phyloP scores from a whole-genome alignment of 2,797 vertebrate genomes.

The Danio kyathit region DNA sequence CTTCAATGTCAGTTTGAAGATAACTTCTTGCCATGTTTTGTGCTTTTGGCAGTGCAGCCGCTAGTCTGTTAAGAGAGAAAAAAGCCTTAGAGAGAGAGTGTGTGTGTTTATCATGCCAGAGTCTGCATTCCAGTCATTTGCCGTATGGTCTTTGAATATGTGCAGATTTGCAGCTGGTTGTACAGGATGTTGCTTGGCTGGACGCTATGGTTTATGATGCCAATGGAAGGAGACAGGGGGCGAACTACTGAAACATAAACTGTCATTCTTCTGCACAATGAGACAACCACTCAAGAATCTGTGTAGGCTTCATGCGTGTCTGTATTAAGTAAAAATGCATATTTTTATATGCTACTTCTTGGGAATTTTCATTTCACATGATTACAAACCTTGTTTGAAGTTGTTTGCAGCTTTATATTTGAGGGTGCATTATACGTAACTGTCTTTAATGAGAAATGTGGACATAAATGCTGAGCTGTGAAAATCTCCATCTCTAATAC shows the following conservation, averaged over 20 bases:
- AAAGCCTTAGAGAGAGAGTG: constrained; percentile 35
- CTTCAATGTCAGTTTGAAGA: background rate
- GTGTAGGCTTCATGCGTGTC: background rate
- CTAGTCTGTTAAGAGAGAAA: constrained; percentile 16
- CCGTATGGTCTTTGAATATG: constrained; percentile 53
- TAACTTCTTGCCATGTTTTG: background rate
- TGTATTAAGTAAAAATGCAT: background rate
- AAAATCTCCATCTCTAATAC: too few species aligned
- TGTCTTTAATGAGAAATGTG: too few species aligned
- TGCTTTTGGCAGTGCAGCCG: background rate
- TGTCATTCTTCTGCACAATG: constrained; percentile 45
- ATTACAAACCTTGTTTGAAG: too few species aligned
- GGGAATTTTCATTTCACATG: background rate
- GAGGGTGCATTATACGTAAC: too few species aligned
- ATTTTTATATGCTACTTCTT: background rate
- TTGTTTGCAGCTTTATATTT: too few species aligned
- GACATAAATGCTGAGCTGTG: too few species aligned
- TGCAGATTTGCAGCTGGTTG: constrained; percentile 77
- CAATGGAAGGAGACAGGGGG: constrained; percentile 58
- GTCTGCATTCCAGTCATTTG: constrained; percentile 71
- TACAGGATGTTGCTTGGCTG: constrained; percentile 75
- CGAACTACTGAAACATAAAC: constrained; percentile 54
- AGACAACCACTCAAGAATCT: constrained; percentile 41
- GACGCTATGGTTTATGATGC: constrained; percentile 23
- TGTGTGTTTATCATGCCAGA: constrained; percentile 66